These are phyloP conservation scores for Onychomys leucogaster DNA, from an alignment of 2,797 vertebrate genomes.

Conservation along the genomic window DNA sequence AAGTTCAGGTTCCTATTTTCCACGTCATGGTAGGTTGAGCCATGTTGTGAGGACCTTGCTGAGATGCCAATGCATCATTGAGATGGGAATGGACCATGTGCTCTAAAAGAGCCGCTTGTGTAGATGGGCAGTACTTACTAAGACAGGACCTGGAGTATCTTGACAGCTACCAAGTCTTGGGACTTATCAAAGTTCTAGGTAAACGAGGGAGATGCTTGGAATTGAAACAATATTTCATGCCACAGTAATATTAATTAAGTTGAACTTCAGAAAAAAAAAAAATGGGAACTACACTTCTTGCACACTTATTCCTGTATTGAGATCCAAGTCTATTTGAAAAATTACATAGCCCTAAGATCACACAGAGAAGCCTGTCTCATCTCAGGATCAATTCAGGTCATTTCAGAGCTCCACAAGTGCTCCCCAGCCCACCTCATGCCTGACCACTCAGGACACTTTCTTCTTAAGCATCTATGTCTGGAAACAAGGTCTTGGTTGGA, in stretches of 20 bases:
- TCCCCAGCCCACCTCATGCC: background rate
- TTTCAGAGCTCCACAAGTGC: background rate
- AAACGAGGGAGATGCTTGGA: background rate
- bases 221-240: background rate
- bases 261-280: slow-evolving; percentile 62
- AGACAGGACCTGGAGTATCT: background rate
- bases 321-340: background rate
- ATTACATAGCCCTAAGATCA: background rate
- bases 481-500: background rate
- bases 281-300: background rate
- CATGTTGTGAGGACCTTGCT: background rate
- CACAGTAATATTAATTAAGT: slow-evolving; percentile 14
- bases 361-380: background rate
- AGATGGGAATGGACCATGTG: background rate
- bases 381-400: background rate
- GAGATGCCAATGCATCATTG: background rate
- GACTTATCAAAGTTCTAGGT: background rate
- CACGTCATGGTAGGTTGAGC: background rate
- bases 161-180: background rate
- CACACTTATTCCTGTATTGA: background rate
- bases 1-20: background rate
- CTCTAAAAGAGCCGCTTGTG: background rate
- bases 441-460: background rate
- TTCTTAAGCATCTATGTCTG: slow-evolving; percentile 3
- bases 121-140: background rate